Percentiles rank a stretch among this genome's conserved stretches.
These are phyloP conservation scores for Dendroctonus valens DNA, from an alignment of 1,140 invertebrate genomes.

Conservation along the genomic window DNA sequence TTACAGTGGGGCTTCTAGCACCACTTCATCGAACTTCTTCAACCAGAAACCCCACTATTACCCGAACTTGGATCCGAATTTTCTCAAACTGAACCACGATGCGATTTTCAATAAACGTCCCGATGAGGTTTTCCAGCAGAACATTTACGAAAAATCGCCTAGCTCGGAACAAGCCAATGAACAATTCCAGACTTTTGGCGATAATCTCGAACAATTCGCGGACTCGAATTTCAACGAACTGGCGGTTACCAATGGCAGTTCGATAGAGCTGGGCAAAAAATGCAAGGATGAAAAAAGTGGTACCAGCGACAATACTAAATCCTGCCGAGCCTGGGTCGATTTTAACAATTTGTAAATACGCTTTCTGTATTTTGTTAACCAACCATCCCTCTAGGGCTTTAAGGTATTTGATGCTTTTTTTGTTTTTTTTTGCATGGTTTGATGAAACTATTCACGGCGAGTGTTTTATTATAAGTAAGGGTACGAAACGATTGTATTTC, in stretches of 20 bases:
- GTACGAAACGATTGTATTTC: background rate
- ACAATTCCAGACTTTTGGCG: constrained; percentile 31
- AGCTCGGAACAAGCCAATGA: constrained; percentile 27
- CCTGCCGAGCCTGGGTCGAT: constrained; percentile 38
- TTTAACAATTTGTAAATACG: constrained; percentile 48
- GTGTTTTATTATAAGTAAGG: background rate
- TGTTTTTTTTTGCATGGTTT: constrained; percentile 25
- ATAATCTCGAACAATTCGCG: background rate
- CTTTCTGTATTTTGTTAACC: constrained; percentile 42
- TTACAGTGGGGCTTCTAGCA: constrained; percentile 10
- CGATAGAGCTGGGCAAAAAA: constrained; percentile 26
- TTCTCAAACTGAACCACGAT: constrained; percentile 21
- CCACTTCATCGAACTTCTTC: constrained; percentile 20
- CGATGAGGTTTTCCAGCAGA: constrained; percentile 30
- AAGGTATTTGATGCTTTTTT: constrained; percentile 35
- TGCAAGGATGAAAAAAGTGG: constrained; percentile 14
- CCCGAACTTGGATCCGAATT: constrained; percentile 30
- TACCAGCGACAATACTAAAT: constrained; percentile 4
- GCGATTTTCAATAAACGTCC: constrained; percentile 29
- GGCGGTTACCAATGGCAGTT: constrained; percentile 22
- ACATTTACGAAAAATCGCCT: constrained; percentile 21
- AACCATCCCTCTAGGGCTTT: constrained; percentile 8
- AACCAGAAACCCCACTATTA: constrained; percentile 29
- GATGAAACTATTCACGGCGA: background rate
- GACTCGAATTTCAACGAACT: constrained; percentile 4